Evolutionary conservation across 30 jellyfish, hydroid and myxozoan species (phyloP), one percentile per base, ranked within the genome.

Genomic region (Pelagia noctiluca): DNA sequence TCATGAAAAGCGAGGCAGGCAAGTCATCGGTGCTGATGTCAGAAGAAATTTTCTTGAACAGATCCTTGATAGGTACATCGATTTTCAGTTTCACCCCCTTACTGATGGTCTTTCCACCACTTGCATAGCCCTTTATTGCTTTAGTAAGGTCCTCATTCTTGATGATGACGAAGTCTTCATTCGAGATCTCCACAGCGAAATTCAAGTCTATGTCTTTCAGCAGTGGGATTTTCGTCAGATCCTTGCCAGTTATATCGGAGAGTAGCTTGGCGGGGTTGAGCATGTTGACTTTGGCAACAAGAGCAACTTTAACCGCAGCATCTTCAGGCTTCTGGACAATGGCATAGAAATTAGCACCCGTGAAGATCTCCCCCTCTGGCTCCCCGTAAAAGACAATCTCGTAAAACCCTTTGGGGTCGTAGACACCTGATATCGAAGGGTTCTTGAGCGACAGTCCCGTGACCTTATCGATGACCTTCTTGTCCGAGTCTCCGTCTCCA

Each of bases 41-140:
- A 12, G 94, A 83, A 30, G 88, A 90, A 2, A 78, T 75, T 61
- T 80, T 80, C 38, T 81, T 82, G 70, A 88, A 64, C 18, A 82
- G 50, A 32, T 88, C 93, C 50, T 72, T 88, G 63, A 88, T 46
- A 3, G 97, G 97, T 11, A 88, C 47, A 19, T 88, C 90, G 26
- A 88, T 18, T 25, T 79, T 47, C 19, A 88, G 18, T 38, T 50
- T 88, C 8, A 75, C 50, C 31, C 97, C 97, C 65, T 81, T 75
- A 11, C 75, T 63, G 0, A 88, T 60, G 57, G 89, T 53, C 32
- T 82, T 88, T 23, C 60, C 88, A 11, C 90, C 97, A 23, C 75
- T 69, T 0, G 63, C 63, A 22, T 71, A 35, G 1, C 71, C 76
- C 2, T 74, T 37, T 0, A 88, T 50, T 12, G 79, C 86, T 50